Evolutionary conservation across 2,888 invertebrate genomes (phyloP).

Genomic region (Metalampra italica): DNA sequence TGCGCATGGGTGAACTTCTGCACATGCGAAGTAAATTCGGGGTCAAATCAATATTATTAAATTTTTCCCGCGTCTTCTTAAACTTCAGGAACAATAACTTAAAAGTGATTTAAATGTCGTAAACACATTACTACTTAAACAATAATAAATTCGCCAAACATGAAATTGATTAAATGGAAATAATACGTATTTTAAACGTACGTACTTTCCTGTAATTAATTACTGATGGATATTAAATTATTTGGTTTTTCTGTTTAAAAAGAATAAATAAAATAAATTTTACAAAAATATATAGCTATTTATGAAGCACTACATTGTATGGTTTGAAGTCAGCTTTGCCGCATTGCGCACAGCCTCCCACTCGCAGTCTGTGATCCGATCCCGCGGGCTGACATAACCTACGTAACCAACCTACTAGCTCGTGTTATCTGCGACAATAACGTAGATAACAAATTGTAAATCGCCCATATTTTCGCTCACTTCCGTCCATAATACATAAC

Average conservation of each 20-base stretch:
- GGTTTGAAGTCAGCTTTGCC: constrained; percentile 55
- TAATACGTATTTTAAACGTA: no score
- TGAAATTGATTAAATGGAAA: no score
- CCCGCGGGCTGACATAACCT: constrained; percentile 67
- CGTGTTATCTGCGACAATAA: constrained; percentile 26
- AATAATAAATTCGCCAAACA: neutral
- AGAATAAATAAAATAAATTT: no score
- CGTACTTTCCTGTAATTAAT: no score
- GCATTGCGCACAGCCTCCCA: constrained; percentile 77
- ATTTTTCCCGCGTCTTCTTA: constrained; percentile 31
- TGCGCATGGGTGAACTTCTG: neutral
- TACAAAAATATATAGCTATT: no score
- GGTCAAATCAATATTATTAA: constrained; percentile 41
- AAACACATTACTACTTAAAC: neutral
- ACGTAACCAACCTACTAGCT: constrained; percentile 18
- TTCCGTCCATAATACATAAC: constrained; percentile 25
- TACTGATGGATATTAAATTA: no score
- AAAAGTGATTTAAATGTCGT: neutral
- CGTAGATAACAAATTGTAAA: constrained; percentile 19
- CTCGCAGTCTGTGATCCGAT: constrained; percentile 63
- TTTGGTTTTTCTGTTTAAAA: no score
- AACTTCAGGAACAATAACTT: neutral
- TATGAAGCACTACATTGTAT: constrained; percentile 14
- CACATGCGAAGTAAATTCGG: constrained; percentile 3
- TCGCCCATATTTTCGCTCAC: constrained; percentile 11